Evolutionary conservation across 1,140 invertebrate species (phyloP), one percentile per base, ranked within the genome.

Genomic region (Tachypleus tridentatus): DNA sequence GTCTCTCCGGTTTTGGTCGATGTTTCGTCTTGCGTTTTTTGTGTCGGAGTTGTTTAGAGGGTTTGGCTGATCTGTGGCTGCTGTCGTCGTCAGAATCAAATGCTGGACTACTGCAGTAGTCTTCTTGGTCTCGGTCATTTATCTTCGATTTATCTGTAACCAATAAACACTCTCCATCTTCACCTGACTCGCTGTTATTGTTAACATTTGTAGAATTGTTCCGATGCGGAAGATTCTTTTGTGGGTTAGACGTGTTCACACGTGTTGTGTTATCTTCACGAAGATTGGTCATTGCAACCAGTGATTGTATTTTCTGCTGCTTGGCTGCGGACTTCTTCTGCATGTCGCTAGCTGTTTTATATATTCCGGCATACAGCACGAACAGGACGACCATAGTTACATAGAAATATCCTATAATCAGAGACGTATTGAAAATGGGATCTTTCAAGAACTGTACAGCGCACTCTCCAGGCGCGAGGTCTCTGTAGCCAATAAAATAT

Each of bases 331-430:
- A 95, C 75, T 98, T 97, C 74, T 94, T 91, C 73, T 98, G 95
- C 88, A 99, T 94, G 70, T 95, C 88, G 72, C 97, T 93, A 0
- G 97, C 97, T 10, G 96, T 98, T 74, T 93, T 93, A 77, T 99
- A 99, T 72, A 99, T 99, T 3, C 95, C 94, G 57, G 87, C 91
- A 76, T 99, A 99, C 0, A 99, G 81, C 62, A 94, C 85, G 73
- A 97, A 93, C 4, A 98, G 81, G 3, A 98, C 89, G 49, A 95
- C 85, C 1, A 97, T 77, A 0, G 96, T 98, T 0, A 89, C 93
- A 92, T 95, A 98, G 76, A 97, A 99, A 75, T 99, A 99, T 49
- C 89, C 91, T 69, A 98, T 95, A 62, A 98, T 98, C 48, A 98
- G 81, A n/a, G 93, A 87, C 51, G 93, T 97, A 74, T 97, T 97